Percentiles rank a stretch among this genome's conserved stretches.
Conservation (phyloP, 1,140 invertebrate species). For the Matsumurasca onukii region DNA sequence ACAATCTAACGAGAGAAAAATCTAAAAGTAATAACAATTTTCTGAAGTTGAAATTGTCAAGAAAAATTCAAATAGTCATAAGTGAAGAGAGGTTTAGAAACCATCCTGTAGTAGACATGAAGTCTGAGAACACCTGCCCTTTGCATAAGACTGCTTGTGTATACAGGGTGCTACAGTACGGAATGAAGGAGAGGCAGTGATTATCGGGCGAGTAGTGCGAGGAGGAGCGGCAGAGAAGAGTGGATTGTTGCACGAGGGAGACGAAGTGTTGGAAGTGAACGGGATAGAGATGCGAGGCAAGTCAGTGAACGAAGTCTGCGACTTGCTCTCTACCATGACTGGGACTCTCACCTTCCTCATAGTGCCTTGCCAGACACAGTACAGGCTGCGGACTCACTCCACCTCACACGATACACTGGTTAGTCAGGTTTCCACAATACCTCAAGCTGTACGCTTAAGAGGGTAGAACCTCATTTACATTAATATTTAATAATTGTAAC, state of each 20-base stretch:
- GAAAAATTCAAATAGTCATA: no score
- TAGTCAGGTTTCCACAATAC: conserved; percentile 33
- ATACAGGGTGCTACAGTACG: conserved; percentile 88
- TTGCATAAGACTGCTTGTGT: no score
- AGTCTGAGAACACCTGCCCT: no score
- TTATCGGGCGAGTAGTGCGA: conserved; percentile 92
- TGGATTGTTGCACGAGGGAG: conserved; percentile 91
- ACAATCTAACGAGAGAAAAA: no score
- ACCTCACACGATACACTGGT: conserved; percentile 55
- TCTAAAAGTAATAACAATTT: no score
- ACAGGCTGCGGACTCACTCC: conserved; percentile 38
- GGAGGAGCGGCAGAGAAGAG: conserved; percentile 95
- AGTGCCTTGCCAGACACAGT: conserved; percentile 57
- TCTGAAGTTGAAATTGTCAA: no score
- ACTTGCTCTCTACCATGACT: conserved; percentile 90
- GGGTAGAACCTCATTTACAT: no score
- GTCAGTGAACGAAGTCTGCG: conserved; percentile 96
- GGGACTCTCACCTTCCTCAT: conserved; percentile 92
- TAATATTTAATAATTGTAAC: no score
- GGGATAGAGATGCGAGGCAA: conserved; percentile 94
- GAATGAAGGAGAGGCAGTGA: conserved; percentile 90
- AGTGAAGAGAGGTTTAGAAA: no score
- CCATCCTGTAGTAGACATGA: no score
- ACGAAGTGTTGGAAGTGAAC: conserved; percentile 97
- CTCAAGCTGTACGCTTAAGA: not conserved